A percentile compares a stretch with the other conserved stretches of the same genome.
Conservation (phyloP, 2,113 vertebrate genomes). For the Istiophorus platypterus region DNA sequence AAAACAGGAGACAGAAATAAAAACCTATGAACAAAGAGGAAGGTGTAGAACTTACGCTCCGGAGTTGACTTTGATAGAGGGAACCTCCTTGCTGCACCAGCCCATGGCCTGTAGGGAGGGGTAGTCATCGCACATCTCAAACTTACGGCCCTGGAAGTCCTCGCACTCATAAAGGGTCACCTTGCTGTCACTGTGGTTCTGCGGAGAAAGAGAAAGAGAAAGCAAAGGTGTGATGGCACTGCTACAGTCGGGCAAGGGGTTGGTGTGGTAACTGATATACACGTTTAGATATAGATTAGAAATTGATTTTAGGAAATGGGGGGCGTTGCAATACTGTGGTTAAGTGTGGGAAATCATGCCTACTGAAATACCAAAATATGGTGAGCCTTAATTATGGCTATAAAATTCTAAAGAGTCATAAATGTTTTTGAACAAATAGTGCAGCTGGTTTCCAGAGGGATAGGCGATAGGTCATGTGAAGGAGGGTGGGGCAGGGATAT, state of each 20-base stretch:
- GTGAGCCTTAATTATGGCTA: not conserved
- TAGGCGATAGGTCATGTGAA: not conserved
- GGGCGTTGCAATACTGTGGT: not conserved
- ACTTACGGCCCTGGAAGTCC: slow-evolving; percentile 96
- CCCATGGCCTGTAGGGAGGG: slow-evolving; percentile 97
- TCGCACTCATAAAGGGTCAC: slow-evolving; percentile 92
- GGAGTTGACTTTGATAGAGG: slow-evolving; percentile 94
- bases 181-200: slow-evolving; percentile 98
- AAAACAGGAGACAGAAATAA: not conserved
- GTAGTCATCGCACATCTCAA: slow-evolving; percentile 95
- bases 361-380: not conserved
- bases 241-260: not conserved
- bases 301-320: not conserved
- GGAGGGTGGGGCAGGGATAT: not conserved
- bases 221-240: not conserved
- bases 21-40: not conserved
- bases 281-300: not conserved
- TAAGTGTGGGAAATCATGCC: not conserved
- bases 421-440: not conserved
- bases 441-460: not conserved
- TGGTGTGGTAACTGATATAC: not conserved
- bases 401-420: not conserved
- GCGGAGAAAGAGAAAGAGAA: not conserved
- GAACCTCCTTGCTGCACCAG: slow-evolving; percentile 96
- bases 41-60: slow-evolving; percentile 90